Evolutionary conservation across 2,113 vertebrate species (phyloP).

Genomic region (Euleptes europaea): DNA sequence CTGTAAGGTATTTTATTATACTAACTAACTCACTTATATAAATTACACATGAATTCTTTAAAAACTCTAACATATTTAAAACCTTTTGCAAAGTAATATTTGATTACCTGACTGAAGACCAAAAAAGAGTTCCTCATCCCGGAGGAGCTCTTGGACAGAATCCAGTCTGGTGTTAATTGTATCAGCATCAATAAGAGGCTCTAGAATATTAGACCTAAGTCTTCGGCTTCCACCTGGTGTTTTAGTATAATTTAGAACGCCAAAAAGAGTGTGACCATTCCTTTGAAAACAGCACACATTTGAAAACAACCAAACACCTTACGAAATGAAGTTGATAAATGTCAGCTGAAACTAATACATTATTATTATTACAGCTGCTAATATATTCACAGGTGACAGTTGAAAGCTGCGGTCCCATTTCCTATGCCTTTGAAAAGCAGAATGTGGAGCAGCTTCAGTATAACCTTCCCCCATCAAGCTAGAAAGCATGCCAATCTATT

Average conservation of each 20-base stretch:
- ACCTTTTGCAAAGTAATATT: slow-evolving; percentile 24
- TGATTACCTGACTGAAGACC: slow-evolving; percentile 86
- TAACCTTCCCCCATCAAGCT: background rate
- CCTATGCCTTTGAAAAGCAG: background rate
- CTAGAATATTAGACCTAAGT: slow-evolving; percentile 92
- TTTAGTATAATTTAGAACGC: slow-evolving; percentile 93
- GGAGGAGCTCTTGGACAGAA: slow-evolving; percentile 89
- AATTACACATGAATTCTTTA: background rate
- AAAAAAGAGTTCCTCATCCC: slow-evolving; percentile 92
- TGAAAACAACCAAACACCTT: slow-evolving; percentile 9
- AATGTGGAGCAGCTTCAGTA: background rate
- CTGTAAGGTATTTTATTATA: background rate
- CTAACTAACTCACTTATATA: background rate
- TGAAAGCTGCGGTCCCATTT: background rate
- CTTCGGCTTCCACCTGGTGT: slow-evolving; percentile 91
- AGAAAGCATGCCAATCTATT: background rate
- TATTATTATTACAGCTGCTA: slow-evolving; percentile 13
- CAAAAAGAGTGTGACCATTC: slow-evolving; percentile 88
- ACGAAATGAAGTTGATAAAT: slow-evolving; percentile 18
- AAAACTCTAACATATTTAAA: background rate
- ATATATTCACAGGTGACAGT: background rate
- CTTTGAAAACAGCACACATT: slow-evolving; percentile 73
- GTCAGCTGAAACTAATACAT: slow-evolving; percentile 20
- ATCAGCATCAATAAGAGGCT: slow-evolving; percentile 87
- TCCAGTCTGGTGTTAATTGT: slow-evolving; percentile 92